These are phyloP conservation scores for Linepithema humile DNA, from an alignment of 1,140 invertebrate genomes.

Conservation along the genomic window DNA sequence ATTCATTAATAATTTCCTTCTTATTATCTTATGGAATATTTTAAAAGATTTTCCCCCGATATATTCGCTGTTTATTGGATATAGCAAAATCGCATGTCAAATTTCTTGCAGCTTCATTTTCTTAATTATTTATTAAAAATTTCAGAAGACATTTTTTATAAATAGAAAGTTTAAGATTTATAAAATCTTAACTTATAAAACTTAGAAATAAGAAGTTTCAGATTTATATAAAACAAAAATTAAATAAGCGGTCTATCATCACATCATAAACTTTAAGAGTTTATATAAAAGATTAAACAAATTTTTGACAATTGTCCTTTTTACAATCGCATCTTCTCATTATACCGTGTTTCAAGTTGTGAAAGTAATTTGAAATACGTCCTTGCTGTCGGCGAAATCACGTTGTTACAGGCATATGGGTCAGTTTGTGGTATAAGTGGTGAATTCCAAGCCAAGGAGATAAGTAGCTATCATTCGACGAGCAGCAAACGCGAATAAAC, in stretches of 20 bases:
- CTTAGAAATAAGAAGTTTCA: too few species aligned
- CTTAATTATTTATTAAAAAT: neutral
- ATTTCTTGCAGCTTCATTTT: neutral
- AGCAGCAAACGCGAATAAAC: slow-evolving; percentile 35
- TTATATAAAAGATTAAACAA: too few species aligned
- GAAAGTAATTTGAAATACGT: neutral
- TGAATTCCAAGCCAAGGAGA: neutral
- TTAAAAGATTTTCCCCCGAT: neutral
- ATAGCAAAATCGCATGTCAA: neutral
- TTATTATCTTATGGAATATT: neutral
- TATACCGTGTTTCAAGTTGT: too few species aligned
- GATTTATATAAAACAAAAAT: too few species aligned
- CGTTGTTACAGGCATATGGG: neutral
- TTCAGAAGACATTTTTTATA: neutral
- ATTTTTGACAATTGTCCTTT: too few species aligned
- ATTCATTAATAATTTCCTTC: neutral
- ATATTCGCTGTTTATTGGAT: neutral
- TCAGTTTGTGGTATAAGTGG: slow-evolving; percentile 16
- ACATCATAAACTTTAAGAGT: too few species aligned
- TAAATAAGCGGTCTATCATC: too few species aligned
- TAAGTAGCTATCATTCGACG: slow-evolving; percentile 34
- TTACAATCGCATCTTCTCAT: too few species aligned
- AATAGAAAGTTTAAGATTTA: neutral
- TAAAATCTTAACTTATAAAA: too few species aligned
- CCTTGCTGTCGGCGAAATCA: slow-evolving; percentile 38